Conservation (phyloP, 2,797 vertebrate species). For the Chromis chromis region DNA sequence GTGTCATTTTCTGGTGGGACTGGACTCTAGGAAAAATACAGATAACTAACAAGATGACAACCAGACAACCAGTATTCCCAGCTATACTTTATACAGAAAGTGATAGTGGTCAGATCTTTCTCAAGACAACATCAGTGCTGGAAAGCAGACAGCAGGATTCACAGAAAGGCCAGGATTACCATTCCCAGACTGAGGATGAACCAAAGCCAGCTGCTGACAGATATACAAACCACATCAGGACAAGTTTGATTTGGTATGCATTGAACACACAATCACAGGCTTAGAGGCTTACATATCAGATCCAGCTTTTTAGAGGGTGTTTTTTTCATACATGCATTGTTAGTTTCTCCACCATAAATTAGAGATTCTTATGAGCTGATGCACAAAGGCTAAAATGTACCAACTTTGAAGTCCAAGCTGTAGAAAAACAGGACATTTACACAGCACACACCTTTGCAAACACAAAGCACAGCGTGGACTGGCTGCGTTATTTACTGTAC, state of each 20-base stretch:
- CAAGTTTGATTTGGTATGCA: slow-evolving; percentile 36
- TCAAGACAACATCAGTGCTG: slow-evolving; percentile 19
- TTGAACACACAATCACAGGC: slow-evolving; percentile 40
- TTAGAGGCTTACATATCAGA: slow-evolving; percentile 16
- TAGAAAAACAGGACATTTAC: slow-evolving; percentile 65
- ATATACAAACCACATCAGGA: slow-evolving; percentile 47
- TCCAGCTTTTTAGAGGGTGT: slow-evolving; percentile 19
- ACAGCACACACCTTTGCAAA: slow-evolving; percentile 69
- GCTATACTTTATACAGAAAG: slow-evolving; percentile 31
- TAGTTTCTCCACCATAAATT: slow-evolving; percentile 25
- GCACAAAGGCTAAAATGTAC: slow-evolving; percentile 21
- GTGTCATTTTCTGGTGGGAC: slow-evolving; percentile 2
- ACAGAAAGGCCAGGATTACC: slow-evolving; percentile 34
- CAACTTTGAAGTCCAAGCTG: slow-evolving; percentile 40
- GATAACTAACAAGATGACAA: slow-evolving; percentile 15
- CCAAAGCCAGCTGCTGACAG: slow-evolving; percentile 45
- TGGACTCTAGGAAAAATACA: background rate
- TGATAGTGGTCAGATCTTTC: slow-evolving; percentile 3
- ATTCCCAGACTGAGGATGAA: slow-evolving; percentile 24
- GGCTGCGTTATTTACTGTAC: slow-evolving; percentile 59
- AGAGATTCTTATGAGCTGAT: slow-evolving; percentile 25
- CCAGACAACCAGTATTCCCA: background rate
- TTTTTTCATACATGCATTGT: slow-evolving; percentile 1
- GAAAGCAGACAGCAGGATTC: slow-evolving; percentile 19
- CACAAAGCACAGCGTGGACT: slow-evolving; percentile 45